Base-by-base conservation (phyloP, 1,140 invertebrate species). In the Drosophila subobscura region DNA sequence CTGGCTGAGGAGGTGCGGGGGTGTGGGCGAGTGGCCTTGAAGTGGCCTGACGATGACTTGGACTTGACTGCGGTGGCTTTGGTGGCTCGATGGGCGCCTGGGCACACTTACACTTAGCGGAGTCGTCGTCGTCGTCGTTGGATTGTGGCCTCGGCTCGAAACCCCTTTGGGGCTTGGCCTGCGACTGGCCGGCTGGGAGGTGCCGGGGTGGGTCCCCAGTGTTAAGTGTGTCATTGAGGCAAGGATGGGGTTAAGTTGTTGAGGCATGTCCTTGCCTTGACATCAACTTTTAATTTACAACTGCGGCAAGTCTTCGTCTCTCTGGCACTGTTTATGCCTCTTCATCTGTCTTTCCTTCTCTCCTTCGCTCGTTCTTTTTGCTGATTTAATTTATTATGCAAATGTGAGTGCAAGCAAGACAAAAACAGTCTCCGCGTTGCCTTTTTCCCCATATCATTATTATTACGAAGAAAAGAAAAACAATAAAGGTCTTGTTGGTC, bases 351-450 rank as follows among this genome's bases (percentile, higher is more conserved):
- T 4, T 37, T 8, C 29, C 3, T 33, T 33, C 41, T 54, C 1
- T 54, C 27, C 23, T 56, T 20, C 16, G 27, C 41, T 33, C 40
- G 27, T 68, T 68, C 47, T 37, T 59, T 76, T 29, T 65, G 50
- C 67, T 78, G 68, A 78, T 86, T 88, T 81, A 64, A 88, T 89
- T 79, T 88, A 88, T 88, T 83, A 88, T 88, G 78, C 58, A 84
- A 63, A 75, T 75, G 58, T 70, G 44, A 58, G 40, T 65, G 54
- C 63, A 44, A 42, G 33, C n/a, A 20, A 54, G 61, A 50, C 57
- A 37, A 46, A 58, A 53, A 40, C 25, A 41, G 59, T 12, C 37
- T 74, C 56, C 29, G 29, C 41, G 58, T 40, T 44, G 42, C 46
- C 41, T 71, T 76, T 47, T 61, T 46, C 55, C 46, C 54, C 41